Evolutionary conservation across 2,797 vertebrate species (phyloP).

Genomic region (Rallus crepitans): DNA sequence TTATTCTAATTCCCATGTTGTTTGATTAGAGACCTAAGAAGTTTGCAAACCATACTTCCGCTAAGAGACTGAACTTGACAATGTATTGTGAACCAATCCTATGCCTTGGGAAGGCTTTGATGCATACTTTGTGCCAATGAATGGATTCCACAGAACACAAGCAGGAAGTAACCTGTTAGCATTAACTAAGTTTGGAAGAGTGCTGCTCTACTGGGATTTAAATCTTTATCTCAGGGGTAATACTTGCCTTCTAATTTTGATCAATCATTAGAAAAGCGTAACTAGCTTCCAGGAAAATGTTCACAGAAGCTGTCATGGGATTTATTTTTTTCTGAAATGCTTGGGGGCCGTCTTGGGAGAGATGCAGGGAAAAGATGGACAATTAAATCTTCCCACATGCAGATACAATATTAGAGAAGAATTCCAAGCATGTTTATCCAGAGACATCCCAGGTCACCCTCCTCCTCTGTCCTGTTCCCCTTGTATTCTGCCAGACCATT

Average conservation of each 20-base stretch:
- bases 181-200: neutral
- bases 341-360: neutral
- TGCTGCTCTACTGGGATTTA: neutral
- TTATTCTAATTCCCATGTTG: neutral
- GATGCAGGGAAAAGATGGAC: neutral
- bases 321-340: neutral
- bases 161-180: neutral
- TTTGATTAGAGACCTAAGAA: neutral
- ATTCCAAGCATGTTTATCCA: neutral
- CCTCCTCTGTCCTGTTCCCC: neutral
- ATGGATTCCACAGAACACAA: neutral
- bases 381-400: neutral
- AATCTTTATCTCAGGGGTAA: constrained; percentile 13
- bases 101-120: neutral
- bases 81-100: neutral
- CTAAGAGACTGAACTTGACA: neutral
- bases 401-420: neutral
- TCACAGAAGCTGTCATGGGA: neutral
- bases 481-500: neutral
- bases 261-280: neutral
- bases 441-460: neutral
- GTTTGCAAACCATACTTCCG: neutral
- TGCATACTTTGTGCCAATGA: neutral
- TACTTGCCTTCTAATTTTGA: neutral
- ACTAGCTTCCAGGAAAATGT: neutral